Evolutionary conservation across 2,888 invertebrate genomes (phyloP).

Genomic region (Drosophila picticornis): DNA sequence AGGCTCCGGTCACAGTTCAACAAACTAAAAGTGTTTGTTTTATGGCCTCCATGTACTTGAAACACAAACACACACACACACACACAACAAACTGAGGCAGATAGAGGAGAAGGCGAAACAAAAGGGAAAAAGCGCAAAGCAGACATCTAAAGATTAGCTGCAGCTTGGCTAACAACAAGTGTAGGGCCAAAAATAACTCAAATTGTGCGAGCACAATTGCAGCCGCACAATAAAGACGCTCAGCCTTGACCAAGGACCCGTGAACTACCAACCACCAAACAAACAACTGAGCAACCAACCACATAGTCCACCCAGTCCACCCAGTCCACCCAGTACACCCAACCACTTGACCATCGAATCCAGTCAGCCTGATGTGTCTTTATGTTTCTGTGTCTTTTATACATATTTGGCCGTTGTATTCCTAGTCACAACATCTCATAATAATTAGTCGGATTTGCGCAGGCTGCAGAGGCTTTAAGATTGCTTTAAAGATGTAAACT

Average conservation of each 20-base stretch:
- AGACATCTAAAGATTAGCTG: constrained; percentile 76
- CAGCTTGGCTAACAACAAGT: constrained; percentile 51
- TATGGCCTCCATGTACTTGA: constrained; percentile 63
- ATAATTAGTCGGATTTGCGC: constrained; percentile 27
- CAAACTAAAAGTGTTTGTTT: constrained; percentile 79
- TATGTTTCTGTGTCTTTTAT: constrained; percentile 23
- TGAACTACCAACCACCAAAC: constrained; percentile 42
- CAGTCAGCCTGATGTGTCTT: constrained; percentile 34
- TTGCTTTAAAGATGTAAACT: constrained; percentile 21
- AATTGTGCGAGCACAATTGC: constrained; percentile 66
- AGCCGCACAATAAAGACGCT: constrained; percentile 66
- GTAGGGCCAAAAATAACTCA: constrained; percentile 69
- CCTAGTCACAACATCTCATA: constrained; percentile 3
- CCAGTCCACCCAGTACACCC: background rate
- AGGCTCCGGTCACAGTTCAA: constrained; percentile 70
- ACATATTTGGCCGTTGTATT: background rate
- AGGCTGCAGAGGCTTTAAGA: constrained; percentile 34
- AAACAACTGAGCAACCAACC: constrained; percentile 5
- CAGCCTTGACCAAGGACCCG: constrained; percentile 73
- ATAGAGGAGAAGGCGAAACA: constrained; percentile 36
- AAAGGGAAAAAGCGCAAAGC: constrained; percentile 58
- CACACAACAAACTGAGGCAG: background rate
- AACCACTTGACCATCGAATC: constrained; percentile 9
- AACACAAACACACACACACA: background rate
- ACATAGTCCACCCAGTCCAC: background rate